These are phyloP conservation scores for Ascaphus truei DNA, from an alignment of 2,113 vertebrate genomes.

Conservation along the genomic window DNA sequence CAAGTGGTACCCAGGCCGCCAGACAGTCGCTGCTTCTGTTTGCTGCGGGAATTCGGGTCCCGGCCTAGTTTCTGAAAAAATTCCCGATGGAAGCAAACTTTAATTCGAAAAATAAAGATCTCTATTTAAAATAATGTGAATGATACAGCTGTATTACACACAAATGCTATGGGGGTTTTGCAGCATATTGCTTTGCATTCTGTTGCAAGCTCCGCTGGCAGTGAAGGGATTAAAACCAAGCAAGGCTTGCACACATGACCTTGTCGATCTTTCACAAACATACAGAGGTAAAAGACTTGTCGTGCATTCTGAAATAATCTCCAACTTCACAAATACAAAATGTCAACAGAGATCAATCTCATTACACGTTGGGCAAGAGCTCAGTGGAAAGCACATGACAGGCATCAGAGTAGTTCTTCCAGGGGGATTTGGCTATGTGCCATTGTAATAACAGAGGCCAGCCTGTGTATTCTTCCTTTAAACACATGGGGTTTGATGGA, in stretches of 20 bases:
- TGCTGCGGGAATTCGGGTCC: too few species aligned
- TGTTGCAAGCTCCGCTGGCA: not conserved
- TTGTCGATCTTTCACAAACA: not conserved
- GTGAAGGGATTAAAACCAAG: not conserved
- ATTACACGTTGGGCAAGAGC: slow-evolving; percentile 3
- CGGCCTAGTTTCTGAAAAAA: too few species aligned
- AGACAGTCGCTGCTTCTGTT: too few species aligned
- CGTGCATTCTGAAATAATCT: not conserved
- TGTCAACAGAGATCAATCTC: slow-evolving; percentile 20
- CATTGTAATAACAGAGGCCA: not conserved
- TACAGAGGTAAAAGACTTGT: not conserved
- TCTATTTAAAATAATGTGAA: too few species aligned
- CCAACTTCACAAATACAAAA: not conserved
- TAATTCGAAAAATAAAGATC: too few species aligned
- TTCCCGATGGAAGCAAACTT: too few species aligned
- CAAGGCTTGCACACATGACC: slow-evolving; percentile 1
- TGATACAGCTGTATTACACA: too few species aligned
- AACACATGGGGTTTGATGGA: too few species aligned
- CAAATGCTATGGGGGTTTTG: too few species aligned
- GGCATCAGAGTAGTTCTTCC: not conserved
- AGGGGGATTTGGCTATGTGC: not conserved
- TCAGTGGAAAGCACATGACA: not conserved
- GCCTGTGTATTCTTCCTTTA: too few species aligned
- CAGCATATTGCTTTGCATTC: too few species aligned
- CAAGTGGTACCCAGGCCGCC: too few species aligned